Conservation (phyloP, 2,113 vertebrate genomes). For the Gymnorhina tibicen region DNA sequence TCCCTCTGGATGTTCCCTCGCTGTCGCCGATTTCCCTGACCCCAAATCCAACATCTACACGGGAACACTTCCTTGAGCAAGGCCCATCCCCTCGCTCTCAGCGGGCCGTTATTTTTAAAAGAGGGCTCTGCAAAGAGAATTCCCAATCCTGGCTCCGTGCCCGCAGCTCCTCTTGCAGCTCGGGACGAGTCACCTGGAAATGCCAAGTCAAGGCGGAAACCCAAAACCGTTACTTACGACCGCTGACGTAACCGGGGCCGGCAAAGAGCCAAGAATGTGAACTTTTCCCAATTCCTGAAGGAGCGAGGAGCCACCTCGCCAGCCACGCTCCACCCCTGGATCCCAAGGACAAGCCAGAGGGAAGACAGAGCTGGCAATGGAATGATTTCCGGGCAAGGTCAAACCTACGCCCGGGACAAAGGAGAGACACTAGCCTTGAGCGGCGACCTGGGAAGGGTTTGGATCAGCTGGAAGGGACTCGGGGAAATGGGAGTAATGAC, state of each 20-base stretch:
- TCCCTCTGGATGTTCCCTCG: accelerated
- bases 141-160: background rate
- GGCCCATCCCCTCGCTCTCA: background rate
- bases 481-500: accelerated
- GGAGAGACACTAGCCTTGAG: background rate
- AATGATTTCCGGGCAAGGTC: conserved; percentile 39
- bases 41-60: accelerated
- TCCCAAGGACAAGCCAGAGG: background rate
- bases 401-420: background rate
- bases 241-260: background rate
- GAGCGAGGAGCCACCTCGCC: background rate
- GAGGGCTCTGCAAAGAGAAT: background rate
- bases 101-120: background rate
- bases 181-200: conserved; percentile 35
- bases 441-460: background rate
- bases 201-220: conserved; percentile 53
- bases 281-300: conserved; percentile 37
- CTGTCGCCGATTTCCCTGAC: accelerated
- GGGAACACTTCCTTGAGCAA: background rate
- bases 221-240: conserved; percentile 44
- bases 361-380: background rate
- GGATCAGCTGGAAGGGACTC: background rate
- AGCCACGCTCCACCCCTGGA: background rate
- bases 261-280: conserved; percentile 67
- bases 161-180: background rate